A percentile compares a stretch with the other conserved stretches of the same genome.
phyloP scores from a whole-genome alignment of 2,888 invertebrate species.

The Hololepta plana region DNA sequence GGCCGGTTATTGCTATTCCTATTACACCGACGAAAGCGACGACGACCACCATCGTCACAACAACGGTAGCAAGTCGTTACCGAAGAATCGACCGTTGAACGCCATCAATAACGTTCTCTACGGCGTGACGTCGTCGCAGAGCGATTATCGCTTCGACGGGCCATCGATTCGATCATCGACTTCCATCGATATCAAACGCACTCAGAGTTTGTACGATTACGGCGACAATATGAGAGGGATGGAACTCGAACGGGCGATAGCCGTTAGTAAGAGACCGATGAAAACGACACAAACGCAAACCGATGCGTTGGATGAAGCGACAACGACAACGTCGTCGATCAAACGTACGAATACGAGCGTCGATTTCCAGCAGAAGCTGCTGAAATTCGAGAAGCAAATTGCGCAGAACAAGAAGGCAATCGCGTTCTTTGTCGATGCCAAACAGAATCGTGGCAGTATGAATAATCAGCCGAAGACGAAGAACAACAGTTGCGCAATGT shows the following conservation, averaged over 20 bases:
- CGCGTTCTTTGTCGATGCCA: conserved; percentile 22
- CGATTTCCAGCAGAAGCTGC: conserved; percentile 24
- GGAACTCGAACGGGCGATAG: no score
- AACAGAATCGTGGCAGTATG: conserved; percentile 4
- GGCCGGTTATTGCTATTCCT: conserved; percentile 25
- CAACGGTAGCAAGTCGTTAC: no score
- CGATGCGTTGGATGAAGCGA: conserved; percentile 19
- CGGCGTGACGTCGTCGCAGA: background rate
- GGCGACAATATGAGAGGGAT: no score
- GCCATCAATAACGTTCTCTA: no score
- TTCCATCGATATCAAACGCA: conserved; percentile 8
- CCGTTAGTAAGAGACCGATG: background rate
- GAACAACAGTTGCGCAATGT: conserved; percentile 26
- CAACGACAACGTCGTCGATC: conserved; percentile 14
- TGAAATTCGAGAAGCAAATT: conserved; percentile 23
- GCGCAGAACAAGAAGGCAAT: conserved; percentile 18
- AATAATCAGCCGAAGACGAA: conserved; percentile 6
- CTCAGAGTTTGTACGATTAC: conserved; percentile 11
- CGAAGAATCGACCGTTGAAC: no score
- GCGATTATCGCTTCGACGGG: no score
- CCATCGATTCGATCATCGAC: no score
- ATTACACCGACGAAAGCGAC: conserved; percentile 18
- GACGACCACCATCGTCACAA: no score
- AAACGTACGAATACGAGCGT: conserved; percentile 20
- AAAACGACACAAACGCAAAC: conserved; percentile 25